Evolutionary conservation across 2,888 invertebrate genomes (phyloP), one percentile per base, ranked within the genome.

Genomic region (Agrenia bidenticulata): DNA sequence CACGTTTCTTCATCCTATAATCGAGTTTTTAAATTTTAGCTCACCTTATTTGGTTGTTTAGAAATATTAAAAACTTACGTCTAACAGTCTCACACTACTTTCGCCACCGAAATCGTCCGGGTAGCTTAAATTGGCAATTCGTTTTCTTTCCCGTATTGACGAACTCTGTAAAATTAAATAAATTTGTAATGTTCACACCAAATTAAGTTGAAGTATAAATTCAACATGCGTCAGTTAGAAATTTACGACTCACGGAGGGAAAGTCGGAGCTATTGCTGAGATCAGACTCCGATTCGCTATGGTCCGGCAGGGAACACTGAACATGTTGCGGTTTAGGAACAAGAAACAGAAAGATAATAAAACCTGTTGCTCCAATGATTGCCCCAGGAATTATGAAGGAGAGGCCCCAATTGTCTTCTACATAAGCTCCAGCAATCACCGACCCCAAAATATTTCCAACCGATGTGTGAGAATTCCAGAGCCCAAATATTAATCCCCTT

Each of bases 381-480:
- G 89, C 81, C 19, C 92, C 95, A 5, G 97, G 97, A 51, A 74
- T 65, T 55, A 94, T 88, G 81, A 97, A 97, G 32, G 94, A 94
- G 58, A 91, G 80, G 0, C 92, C 88, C 97, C 97, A 97, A 79
- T 93, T 88, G 0, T 79, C 82, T 78, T 92, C 91, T 13, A 96
- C 93, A 80, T 88, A 96, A 56, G 85, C 81, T 0, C 91, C 90
- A 0, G 97, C 94, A 76, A 97, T 89, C n/a, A 95, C 78, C 0
- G 91, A 87, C 78, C 95, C 95, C 64, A 96, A 80, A 77, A 97
- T 96, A 79, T 97, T 98, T 41, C 97, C 97, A 11, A 97, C 85
- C 0, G 94, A 94, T 0, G 96, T 96, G 77, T 97, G 96, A 0
- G 95, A 94, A 81, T 97, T 97, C 97, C 97, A 97, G 5, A 96